Evolutionary conservation across 1,140 invertebrate species (phyloP).

Genomic region (Drosophila pandora): DNA sequence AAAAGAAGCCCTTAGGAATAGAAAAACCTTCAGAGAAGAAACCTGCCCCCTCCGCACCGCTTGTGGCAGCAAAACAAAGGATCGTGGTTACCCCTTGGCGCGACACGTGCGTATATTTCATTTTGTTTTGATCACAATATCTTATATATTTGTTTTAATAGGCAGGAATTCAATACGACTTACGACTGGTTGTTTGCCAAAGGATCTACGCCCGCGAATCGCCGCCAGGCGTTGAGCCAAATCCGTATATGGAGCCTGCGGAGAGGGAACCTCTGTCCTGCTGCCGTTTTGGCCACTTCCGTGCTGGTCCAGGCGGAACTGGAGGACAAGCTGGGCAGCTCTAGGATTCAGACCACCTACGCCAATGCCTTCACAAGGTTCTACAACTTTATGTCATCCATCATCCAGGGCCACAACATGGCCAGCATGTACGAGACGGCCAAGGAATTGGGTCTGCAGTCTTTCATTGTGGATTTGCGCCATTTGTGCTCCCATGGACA

Average conservation of each 20-base stretch:
- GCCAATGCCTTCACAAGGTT: constrained; percentile 75
- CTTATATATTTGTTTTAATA: constrained; percentile 21
- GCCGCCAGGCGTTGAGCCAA: constrained; percentile 37
- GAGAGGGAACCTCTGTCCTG: constrained; percentile 71
- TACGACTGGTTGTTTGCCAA: constrained; percentile 59
- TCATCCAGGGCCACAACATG: constrained; percentile 69
- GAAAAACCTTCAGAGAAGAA: constrained; percentile 10
- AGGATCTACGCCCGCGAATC: constrained; percentile 12
- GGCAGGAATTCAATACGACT: constrained; percentile 66
- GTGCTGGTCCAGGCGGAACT: constrained; percentile 65
- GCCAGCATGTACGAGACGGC: constrained; percentile 79
- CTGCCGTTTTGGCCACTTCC: constrained; percentile 71
- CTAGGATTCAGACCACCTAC: constrained; percentile 57
- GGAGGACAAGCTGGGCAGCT: constrained; percentile 35
- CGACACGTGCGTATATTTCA: constrained; percentile 60
- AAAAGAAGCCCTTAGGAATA: constrained; percentile 13
- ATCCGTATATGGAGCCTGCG: constrained; percentile 75
- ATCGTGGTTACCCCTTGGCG: constrained; percentile 68
- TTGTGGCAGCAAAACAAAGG: constrained; percentile 39
- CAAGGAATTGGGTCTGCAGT: constrained; percentile 63
- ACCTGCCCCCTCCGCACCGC: background rate
- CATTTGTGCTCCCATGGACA: constrained; percentile 80
- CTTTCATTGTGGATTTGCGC: constrained; percentile 78
- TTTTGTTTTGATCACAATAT: background rate
- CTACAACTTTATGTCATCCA: constrained; percentile 83